Base-by-base conservation (phyloP, 2,888 invertebrate species). In the Meiosimyza platycephala region DNA sequence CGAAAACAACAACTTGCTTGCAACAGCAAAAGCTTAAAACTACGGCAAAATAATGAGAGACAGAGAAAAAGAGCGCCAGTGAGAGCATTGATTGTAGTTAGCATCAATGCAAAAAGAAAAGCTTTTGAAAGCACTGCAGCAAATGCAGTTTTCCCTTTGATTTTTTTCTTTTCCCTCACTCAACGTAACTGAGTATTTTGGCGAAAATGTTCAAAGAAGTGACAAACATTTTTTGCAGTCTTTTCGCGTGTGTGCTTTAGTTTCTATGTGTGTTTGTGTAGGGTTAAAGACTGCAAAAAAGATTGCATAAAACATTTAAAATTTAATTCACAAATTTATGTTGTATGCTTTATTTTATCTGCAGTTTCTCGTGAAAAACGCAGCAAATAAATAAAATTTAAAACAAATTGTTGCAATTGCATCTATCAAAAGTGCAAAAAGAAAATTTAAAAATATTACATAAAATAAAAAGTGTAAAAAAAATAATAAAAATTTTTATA, bases 241-340 rank as follows among this genome's bases (percentile, higher is more conserved):
- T 52, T 66, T 66, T 55, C 22, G 15, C 12, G 55, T 67, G 55
- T 33, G 22, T 52, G 66, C n/a, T 40, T 48, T 57, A 15, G 57
- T 16, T 55, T 16, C 47, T 40, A 9, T 22, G 13, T 16, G 59
- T 59, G 15, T 12, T 16, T 63, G 47, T 40, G 40, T 40, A 54
- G 59, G n/a, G 64, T 18, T 68, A 63, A 28, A 54, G 15, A 33
- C 47, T 72, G 72, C 72, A 72, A 62, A 72, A 28, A 54, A 69
- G 64, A 71, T 73, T 73, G 73, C 73, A 73, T 73, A 73, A 73
- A 73, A 66, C 65, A 18, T 72, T 59, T n/a, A 33, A 72, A 60
- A 65, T 66, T 72, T 15, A 48, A 65, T 71, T 16, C 66, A 55
- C 64, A 51, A 66, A 57, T 59, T 50, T 18, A n/a, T 33, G 28